Base-by-base conservation (phyloP, 2,888 invertebrate genomes). In the Polymixis flavicincta region DNA sequence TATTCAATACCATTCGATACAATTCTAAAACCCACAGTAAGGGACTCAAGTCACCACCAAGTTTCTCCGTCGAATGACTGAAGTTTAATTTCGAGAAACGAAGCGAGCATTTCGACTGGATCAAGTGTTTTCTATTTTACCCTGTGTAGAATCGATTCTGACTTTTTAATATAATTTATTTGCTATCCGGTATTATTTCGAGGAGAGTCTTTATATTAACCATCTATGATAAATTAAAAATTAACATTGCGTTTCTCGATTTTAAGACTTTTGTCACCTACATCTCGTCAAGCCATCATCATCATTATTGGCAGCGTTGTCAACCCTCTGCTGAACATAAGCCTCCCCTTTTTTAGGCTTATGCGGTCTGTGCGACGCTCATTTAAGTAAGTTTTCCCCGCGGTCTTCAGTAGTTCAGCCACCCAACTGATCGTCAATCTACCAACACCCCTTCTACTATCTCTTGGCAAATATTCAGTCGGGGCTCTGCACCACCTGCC, bases 31-130 rank as follows among this genome's bases (percentile, higher is more conserved):
- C 57, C 37, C 7, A 32, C 13, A 66, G 79, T 82, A 81, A 25
- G 81, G 66, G 69, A 25, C 19, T 25, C 19, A 81, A 84, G 84
- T 83, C 85, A 78, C 65, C 80, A 74, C 74, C 77, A 86, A 87
- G 85, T 85, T 80, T 81, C 81, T 80, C 54, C 76, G 76, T 71
- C 69, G 78, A 88, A 86, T 87, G 90, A 88, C 85, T 85, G 86
- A 89, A 91, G 89, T 91, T 90, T 89, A 90, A 90, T 90, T 90
- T 89, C 73, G 73, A 87, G 83, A 80, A 84, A 84, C 81, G 80
- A 76, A 77, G 75, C 83, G 83, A 85, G 69, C 79, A 69, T 80
- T 87, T 83, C 78, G 69, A 87, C 84, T 84, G 80, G 82, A 87
- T 85, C 76, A 76, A 76, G 70, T 85, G 80, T 85, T 86, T 84